Evolutionary conservation across 92 coral and sea anemone species (phyloP).

Genomic region (Porites cylindrica): DNA sequence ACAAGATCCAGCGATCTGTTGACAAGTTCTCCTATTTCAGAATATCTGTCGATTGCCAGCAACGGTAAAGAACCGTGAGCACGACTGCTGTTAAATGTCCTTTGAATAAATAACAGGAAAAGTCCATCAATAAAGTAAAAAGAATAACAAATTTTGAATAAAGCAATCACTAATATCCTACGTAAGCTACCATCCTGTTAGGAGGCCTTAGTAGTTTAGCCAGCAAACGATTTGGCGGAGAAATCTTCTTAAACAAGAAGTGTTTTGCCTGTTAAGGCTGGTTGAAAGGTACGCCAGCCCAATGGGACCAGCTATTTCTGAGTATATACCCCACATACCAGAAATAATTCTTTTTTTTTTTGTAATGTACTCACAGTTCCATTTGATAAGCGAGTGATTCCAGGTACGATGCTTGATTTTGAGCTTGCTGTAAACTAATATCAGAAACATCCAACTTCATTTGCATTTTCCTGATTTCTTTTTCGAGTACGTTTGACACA

Average conservation of each 20-base stretch:
- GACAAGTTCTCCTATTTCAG: constrained; percentile 53
- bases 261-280: too few species aligned
- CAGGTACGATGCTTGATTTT: constrained; percentile 58
- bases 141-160: neutral
- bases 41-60: constrained; percentile 59
- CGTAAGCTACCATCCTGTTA: too few species aligned
- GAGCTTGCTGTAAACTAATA: constrained; percentile 55
- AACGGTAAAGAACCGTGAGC: constrained; percentile 59
- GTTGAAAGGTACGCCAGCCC: too few species aligned
- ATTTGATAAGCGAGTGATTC: constrained; percentile 62
- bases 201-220: too few species aligned
- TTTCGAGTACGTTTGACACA: constrained; percentile 61
- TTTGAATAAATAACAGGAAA: neutral
- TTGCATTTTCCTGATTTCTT: constrained; percentile 46
- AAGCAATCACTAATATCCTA: too few species aligned
- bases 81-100: constrained; percentile 66
- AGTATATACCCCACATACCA: too few species aligned
- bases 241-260: too few species aligned
- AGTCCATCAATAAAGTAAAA: neutral
- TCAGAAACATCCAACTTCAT: constrained; percentile 43
- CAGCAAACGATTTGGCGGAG: too few species aligned
- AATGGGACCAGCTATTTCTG: too few species aligned
- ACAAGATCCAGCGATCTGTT: constrained; percentile 60
- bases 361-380: constrained; percentile 64
- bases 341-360: neutral